phyloP scores from a whole-genome alignment of 92 coral and sea anemone species.

The Meandrina meandrites region DNA sequence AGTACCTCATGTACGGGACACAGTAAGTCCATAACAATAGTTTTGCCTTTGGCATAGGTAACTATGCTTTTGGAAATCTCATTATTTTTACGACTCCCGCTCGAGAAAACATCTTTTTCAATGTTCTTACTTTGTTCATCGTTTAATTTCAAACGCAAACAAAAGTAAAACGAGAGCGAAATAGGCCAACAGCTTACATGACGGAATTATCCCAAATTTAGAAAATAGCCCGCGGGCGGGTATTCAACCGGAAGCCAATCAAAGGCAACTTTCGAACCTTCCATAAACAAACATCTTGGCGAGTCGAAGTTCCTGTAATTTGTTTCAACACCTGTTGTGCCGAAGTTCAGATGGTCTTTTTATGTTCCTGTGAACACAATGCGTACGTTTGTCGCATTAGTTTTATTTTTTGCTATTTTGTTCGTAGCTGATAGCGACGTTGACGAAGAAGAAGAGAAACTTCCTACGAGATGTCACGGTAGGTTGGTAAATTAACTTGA shows the following conservation, averaged over 20 bases:
- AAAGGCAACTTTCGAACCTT: slow-evolving; percentile 25
- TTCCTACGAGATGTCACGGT: slow-evolving; percentile 96
- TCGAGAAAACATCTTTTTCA: not conserved
- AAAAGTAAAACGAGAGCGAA: not conserved
- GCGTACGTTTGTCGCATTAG: slow-evolving; percentile 37
- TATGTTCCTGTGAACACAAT: slow-evolving; percentile 18
- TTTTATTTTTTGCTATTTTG: slow-evolving; percentile 37
- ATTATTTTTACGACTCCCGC: not conserved
- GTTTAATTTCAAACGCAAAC: not conserved
- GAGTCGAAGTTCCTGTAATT: slow-evolving; percentile 7
- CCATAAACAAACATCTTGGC: not conserved
- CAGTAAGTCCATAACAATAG: not conserved
- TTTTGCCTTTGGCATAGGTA: no score
- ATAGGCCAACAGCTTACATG: not conserved
- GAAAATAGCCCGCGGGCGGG: not conserved
- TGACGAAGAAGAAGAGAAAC: slow-evolving; percentile 75
- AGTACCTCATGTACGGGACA: not conserved
- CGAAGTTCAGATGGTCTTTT: slow-evolving; percentile 25
- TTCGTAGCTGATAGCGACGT: slow-evolving; percentile 20
- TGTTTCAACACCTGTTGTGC: slow-evolving; percentile 22
- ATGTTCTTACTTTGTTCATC: not conserved
- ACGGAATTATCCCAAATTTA: not conserved
- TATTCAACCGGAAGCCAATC: slow-evolving; percentile 30
- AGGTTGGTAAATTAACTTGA: not conserved
- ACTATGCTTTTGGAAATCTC: not conserved